These are phyloP conservation scores for Pseudoips prasinana DNA, from an alignment of 2,888 invertebrate species.

Conservation along the genomic window DNA sequence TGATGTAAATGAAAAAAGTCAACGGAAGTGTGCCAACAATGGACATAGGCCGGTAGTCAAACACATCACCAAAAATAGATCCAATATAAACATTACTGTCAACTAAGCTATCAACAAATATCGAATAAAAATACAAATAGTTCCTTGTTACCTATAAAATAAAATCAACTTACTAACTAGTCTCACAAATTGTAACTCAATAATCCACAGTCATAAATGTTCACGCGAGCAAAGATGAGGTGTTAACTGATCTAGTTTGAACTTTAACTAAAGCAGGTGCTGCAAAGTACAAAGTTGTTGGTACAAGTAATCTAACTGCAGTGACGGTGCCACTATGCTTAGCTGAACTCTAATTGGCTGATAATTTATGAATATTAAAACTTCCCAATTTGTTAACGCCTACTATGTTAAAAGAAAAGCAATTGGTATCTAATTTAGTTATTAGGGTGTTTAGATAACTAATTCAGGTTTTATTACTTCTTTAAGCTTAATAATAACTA, in stretches of 20 bases:
- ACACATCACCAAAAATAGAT: too few species aligned
- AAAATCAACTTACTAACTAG: conserved; percentile 24
- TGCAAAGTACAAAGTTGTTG: conserved; percentile 49
- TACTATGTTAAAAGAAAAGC: conserved; percentile 9
- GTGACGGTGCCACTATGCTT: conserved; percentile 34
- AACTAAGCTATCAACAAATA: conserved; percentile 1
- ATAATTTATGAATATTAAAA: conserved; percentile 35
- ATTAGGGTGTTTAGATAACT: too few species aligned
- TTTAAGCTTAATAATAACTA: too few species aligned
- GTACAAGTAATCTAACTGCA: conserved; percentile 52
- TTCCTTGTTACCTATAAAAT: conserved; percentile 16
- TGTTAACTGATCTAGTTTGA: conserved; percentile 68
- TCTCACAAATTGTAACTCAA: conserved; percentile 46
- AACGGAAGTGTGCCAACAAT: too few species aligned
- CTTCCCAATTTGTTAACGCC: conserved; percentile 20
- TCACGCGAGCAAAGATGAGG: conserved; percentile 54
- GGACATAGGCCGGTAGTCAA: too few species aligned
- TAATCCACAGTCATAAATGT: conserved; percentile 56
- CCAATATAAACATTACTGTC: too few species aligned
- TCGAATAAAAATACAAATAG: conserved; percentile 13
- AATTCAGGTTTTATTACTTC: too few species aligned
- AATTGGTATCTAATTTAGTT: conserved; percentile 9
- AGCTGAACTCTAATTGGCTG: conserved; percentile 35
- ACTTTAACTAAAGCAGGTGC: conserved; percentile 56
- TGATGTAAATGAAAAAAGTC: too few species aligned